Evolutionary conservation across 2,888 invertebrate species (phyloP).

Genomic region (Chrysolina americana): DNA sequence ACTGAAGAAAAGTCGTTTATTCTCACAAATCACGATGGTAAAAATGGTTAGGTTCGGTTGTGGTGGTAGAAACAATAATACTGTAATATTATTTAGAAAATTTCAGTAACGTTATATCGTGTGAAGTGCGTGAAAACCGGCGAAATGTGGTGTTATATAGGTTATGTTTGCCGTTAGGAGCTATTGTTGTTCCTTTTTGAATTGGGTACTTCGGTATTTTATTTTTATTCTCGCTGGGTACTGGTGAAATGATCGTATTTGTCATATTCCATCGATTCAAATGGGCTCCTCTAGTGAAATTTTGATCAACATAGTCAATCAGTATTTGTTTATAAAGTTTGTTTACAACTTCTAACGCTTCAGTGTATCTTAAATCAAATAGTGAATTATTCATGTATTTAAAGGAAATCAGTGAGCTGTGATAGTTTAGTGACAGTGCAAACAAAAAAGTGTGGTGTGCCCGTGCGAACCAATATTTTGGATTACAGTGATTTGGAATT

Average conservation of each 20-base stretch:
- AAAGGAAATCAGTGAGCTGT: constrained; percentile 50
- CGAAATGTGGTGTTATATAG: constrained; percentile 60
- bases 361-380: constrained; percentile 14
- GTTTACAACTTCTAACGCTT: constrained; percentile 28
- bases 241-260: constrained; percentile 30
- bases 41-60: constrained; percentile 40
- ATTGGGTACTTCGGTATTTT: constrained; percentile 56
- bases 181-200: constrained; percentile 57
- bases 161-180: constrained; percentile 63
- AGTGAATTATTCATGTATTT: constrained; percentile 30
- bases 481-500: constrained; percentile 49
- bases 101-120: constrained; percentile 46
- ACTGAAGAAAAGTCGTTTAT: constrained; percentile 54
- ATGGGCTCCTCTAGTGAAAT: constrained; percentile 36
- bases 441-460: constrained; percentile 51
- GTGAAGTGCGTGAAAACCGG: constrained; percentile 56
- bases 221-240: constrained; percentile 51
- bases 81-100: constrained; percentile 37
- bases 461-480: constrained; percentile 44
- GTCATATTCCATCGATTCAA: constrained; percentile 5
- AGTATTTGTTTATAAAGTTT: constrained; percentile 38
- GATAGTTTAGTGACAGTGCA: constrained; percentile 55
- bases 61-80: constrained; percentile 37
- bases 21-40: constrained; percentile 52
- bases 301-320: constrained; percentile 13